Base-by-base conservation (phyloP, 1,140 invertebrate genomes). In the Stegodyphus dumicola region DNA sequence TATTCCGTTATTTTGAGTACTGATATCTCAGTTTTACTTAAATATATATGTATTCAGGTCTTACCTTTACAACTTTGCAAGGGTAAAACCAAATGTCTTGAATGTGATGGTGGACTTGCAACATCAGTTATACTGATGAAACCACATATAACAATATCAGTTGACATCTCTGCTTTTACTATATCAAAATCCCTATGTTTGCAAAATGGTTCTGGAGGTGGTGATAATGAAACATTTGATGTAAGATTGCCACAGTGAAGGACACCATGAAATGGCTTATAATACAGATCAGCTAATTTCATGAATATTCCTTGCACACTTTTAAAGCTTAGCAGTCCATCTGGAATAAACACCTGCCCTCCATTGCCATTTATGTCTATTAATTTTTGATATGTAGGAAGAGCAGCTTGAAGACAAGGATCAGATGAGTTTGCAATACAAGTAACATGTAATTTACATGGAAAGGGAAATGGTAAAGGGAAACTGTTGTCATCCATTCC, bases 81-180 rank as follows among this genome's bases (percentile, higher is more conserved):
- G 2, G 97, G 96, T 84, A 99, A 91, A 10, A 99, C 93, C 70
- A 98, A 92, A 91, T 99, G 97, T 51, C 96, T 93, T 70, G 96
- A 98, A 81, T 97, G 92, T 6, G 95, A 95, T 88, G 96, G 96
- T n/a, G 97, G 97, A 88, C 96, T 98, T n/a, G 96, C 95, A 51
- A 97, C 93, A 90, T 97, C 95, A 1, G 92, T 92, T 1, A 95
- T 93, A n/a, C 94, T 93, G 77, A 97, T 92, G 90, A 96, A 97
- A 6, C 96, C 96, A 90, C 94, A 94, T 60, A 97, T 94, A 89
- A 94, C 93, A 77, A 97, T 92, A 86, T 93, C 92, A 48, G 89
- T 88, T n/a, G 93, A 93, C 88, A 95, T 91, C 60, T 91, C 92
- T 78, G 92, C 92, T 78, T 92, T 91, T 0, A 92, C 88, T 66